Base-by-base conservation (phyloP, 2,797 vertebrate species). In the Momotus momota region DNA sequence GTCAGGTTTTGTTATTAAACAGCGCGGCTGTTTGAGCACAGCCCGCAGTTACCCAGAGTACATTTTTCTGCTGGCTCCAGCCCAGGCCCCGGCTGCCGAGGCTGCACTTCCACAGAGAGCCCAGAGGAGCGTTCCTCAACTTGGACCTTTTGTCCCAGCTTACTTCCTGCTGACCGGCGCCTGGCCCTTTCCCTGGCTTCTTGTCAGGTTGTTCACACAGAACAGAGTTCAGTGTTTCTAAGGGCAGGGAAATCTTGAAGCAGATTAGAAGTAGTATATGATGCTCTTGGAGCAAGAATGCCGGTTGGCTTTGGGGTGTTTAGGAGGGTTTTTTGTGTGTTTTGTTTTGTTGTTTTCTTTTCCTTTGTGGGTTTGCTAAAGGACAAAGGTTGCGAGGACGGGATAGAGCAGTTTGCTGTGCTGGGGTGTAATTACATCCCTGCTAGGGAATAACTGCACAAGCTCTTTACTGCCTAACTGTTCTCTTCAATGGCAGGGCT, bases 121-220 rank as follows among this genome's bases (percentile, higher is more conserved):
- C 90, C 71, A 88, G 97, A 94, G 80, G 94, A 66, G 91, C 96
- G 97, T 98, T 99, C 98, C 97, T 98, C 94, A 98, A 96, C 98
- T 98, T 95, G 97, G 98, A 98, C 98, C 98, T 98, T 98, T 98
- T 98, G 98, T 98, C 98, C 98, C 93, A 65, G 86, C 91, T 96
- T 94, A 95, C 97, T 98, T 99, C 98, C 98, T 98, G 98, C 97
- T 98, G 98, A 98, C 98, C 98, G 94, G 74, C 86, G 74, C 97
- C 95, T 94, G 96, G 95, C 95, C 97, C 95, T 96, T 93, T 64
- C 64, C 97, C 97, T 98, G 97, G 96, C 96, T 95, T 12, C 96
- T 90, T 95, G 81, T 97, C 96, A 97, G 97, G 96, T 98, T 97
- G 52, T 98, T 98, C 94, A 64, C 94, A 97, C 97, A 96, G 90